Evolutionary conservation across 1,140 invertebrate genomes (phyloP).

Genomic region (Yoshiicerus persimilis): DNA sequence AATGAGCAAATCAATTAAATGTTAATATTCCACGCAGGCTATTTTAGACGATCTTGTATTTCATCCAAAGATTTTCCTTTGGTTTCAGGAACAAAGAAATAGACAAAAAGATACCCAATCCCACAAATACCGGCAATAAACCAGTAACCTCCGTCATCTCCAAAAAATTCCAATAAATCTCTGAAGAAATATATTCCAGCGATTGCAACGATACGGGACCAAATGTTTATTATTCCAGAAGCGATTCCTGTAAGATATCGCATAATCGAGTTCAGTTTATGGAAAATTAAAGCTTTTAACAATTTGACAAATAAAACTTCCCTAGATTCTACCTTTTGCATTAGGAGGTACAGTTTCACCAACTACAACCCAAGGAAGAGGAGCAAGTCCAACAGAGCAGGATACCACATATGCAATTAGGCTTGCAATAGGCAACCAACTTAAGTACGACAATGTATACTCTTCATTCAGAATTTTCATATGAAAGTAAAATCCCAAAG

Average conservation of each 20-base stretch:
- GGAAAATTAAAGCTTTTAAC: background rate
- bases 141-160: conserved; percentile 57
- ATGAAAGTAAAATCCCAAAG: background rate
- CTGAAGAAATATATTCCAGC: background rate
- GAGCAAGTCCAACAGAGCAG: background rate
- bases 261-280: background rate
- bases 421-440: background rate
- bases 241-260: background rate
- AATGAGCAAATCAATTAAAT: too few species aligned
- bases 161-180: conserved; percentile 33
- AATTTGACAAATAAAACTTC: background rate
- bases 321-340: background rate
- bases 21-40: background rate
- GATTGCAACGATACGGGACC: background rate
- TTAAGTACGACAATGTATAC: background rate
- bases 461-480: background rate
- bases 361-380: background rate
- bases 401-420: background rate
- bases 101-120: conserved; percentile 56
- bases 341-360: background rate
- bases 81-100: conserved; percentile 59
- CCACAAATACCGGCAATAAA: conserved; percentile 56
- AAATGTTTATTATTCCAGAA: background rate
- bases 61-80: conserved; percentile 47
- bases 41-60: conserved; percentile 33